A percentile compares a stretch with the other conserved stretches of the same genome.
Evolutionary conservation across 2,797 vertebrate species (phyloP).

Genomic region (Semaprochilodus insignis): DNA sequence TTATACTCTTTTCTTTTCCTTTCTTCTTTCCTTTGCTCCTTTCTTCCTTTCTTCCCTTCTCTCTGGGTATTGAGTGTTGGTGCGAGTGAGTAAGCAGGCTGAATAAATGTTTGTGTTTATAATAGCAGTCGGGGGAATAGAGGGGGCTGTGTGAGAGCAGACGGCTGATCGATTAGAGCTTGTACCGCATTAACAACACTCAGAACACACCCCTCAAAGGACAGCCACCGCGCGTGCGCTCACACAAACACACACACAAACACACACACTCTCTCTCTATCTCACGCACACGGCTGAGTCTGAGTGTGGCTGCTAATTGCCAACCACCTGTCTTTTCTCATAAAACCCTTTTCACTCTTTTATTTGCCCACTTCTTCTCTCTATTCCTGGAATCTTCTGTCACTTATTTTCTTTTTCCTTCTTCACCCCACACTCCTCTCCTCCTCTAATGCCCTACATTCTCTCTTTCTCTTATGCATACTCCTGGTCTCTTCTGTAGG

Average conservation of each 20-base stretch:
- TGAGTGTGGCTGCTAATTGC: neutral
- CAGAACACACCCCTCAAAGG: slow-evolving; percentile 48
- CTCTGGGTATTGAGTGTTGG: slow-evolving; percentile 43
- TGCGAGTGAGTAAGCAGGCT: slow-evolving; percentile 55
- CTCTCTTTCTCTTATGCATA: too few species aligned
- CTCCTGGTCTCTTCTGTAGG: too few species aligned
- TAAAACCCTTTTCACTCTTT: neutral
- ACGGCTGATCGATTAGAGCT: slow-evolving; percentile 67
- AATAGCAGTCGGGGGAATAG: slow-evolving; percentile 61
- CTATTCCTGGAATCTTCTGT: neutral
- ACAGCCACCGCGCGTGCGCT: neutral
- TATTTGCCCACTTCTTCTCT: neutral
- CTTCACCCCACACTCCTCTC: neutral
- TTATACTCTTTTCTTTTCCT: neutral
- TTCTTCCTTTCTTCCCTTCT: slow-evolving; percentile 6
- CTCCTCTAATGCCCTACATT: neutral
- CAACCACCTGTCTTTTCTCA: neutral
- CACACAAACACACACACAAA: neutral
- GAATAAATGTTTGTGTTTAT: slow-evolving; percentile 67
- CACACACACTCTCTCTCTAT: neutral
- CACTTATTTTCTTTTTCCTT: neutral
- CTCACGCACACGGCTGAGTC: neutral
- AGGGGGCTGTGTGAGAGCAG: slow-evolving; percentile 56
- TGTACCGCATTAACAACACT: slow-evolving; percentile 67
- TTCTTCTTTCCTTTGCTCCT: neutral